Conservation (phyloP, 2,888 invertebrate species). For the Venustoraphidia nigricollis region DNA sequence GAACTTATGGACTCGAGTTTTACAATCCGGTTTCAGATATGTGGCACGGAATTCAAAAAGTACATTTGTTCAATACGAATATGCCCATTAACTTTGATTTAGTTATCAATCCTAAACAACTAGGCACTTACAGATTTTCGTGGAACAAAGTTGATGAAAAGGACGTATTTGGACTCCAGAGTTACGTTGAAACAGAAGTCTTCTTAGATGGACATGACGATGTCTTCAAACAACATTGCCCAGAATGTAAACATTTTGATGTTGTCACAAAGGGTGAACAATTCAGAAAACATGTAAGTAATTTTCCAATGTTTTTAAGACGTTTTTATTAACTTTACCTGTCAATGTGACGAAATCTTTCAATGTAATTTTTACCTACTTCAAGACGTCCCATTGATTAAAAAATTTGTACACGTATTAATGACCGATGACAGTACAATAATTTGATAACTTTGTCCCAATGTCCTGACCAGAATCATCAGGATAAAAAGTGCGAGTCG, state of each 20-base stretch:
- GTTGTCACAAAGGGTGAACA: constrained; percentile 20
- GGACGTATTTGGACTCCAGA: constrained; percentile 18
- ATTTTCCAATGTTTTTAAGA: no score
- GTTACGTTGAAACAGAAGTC: constrained; percentile 17
- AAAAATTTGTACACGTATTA: no score
- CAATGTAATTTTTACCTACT: no score
- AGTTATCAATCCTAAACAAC: constrained; percentile 16
- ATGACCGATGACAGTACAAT: no score
- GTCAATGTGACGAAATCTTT: no score
- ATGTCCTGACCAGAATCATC: no score
- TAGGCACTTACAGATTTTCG: constrained; percentile 19
- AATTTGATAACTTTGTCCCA: no score
- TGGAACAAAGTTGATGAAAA: constrained; percentile 16
- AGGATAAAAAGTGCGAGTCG: no score
- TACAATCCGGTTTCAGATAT: constrained; percentile 29
- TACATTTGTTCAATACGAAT: constrained; percentile 17
- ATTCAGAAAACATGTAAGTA: constrained; percentile 17
- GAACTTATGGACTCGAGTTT: constrained; percentile 21
- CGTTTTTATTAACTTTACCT: no score
- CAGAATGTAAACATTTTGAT: constrained; percentile 18
- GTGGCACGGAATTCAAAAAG: constrained; percentile 26
- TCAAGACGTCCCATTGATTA: no score
- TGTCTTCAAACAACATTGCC: constrained; percentile 12
- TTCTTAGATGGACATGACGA: no score
- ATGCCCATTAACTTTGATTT: constrained; percentile 20